Base-by-base conservation (phyloP, 2,797 vertebrate genomes). In the Pseudopleuronectes americanus region DNA sequence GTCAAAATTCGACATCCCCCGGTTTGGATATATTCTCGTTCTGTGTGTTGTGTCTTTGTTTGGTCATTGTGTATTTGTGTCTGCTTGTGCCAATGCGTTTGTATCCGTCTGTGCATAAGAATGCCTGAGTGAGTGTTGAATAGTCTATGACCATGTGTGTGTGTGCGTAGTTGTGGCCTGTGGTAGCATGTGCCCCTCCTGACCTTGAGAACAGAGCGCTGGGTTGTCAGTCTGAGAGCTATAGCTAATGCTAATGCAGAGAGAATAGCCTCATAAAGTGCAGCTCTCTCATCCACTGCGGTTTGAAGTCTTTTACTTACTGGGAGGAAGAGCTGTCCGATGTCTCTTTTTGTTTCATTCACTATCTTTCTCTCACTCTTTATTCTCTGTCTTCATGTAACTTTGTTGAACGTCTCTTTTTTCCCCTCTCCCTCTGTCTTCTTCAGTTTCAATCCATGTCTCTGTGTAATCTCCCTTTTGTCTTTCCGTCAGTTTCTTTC, bases 211-310 rank as follows among this genome's bases (percentile, higher is more conserved):
- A 88, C 80, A 83, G 80, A 83, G 81, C 71, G 16, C 64, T 57
- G 77, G 68, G 45, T 89, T 90, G 90, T 91, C 89, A 91, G 89
- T 88, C 84, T 90, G 84, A 89, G 84, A 85, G 84, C 90, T 90
- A 90, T 71, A 82, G 90, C 89, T 92, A 91, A 92, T 91, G 89
- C 87, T 92, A 92, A 90, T 91, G 86, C 86, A 90, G 75, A 87
- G 84, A 90, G 90, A 92, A 91, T 90, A 82, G 78, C 80, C 68
- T 60, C 80, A 85, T 88, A 87, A 90, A 90, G 87, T 76, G 76
- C 71, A 74, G 84, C 75, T 68, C 83, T 90, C 88, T 88, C 86
- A 85, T 87, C 81, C 86, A 83, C 83, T 74, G 84, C n/a, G 43
- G 85, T 90, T 89, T 89, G 84, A 91, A 88, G 83, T 87, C 89